Conservation (phyloP, 2,797 vertebrate genomes). For the Taenioides sp. region DNA sequence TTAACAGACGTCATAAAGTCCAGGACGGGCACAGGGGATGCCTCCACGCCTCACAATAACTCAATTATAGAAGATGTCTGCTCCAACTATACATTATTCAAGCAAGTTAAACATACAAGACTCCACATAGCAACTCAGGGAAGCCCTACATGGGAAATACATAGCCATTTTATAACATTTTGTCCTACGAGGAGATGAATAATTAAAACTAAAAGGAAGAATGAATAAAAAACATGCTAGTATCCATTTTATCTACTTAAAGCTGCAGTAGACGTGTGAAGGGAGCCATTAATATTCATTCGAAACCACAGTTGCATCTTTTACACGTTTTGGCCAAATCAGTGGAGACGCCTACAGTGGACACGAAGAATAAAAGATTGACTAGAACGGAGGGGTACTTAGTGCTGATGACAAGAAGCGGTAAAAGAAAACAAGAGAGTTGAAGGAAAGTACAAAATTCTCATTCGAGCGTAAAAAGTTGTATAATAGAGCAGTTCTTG, state of each 20-base stretch:
- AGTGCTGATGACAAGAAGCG: conserved; percentile 35
- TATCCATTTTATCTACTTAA: conserved; percentile 44
- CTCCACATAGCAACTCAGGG: conserved; percentile 17
- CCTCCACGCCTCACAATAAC: conserved; percentile 9
- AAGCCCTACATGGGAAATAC: conserved; percentile 31
- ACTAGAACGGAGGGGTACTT: conserved; percentile 49
- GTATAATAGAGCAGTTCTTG: conserved; percentile 51
- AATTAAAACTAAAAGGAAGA: conserved; percentile 45
- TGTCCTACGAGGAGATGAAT: conserved; percentile 43
- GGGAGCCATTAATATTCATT: conserved; percentile 64
- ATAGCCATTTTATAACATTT: conserved; percentile 47
- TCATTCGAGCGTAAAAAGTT: conserved; percentile 56
- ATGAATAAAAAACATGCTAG: conserved; percentile 41
- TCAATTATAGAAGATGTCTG: conserved; percentile 29
- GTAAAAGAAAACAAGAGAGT: conserved; percentile 11
- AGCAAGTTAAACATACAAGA: conserved; percentile 21
- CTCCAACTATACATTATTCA: conserved; percentile 47
- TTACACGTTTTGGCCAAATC: conserved; percentile 51
- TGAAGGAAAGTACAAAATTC: conserved; percentile 27
- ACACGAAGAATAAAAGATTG: conserved; percentile 58
- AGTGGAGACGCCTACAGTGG: conserved; percentile 39
- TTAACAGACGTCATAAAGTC: neutral
- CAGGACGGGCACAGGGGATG: neutral
- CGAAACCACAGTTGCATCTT: conserved; percentile 45
- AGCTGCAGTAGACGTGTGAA: conserved; percentile 42